Evolutionary conservation across 2,113 vertebrate genomes (phyloP), one percentile per base, ranked within the genome.

Genomic region (Megatriorchis doriae): DNA sequence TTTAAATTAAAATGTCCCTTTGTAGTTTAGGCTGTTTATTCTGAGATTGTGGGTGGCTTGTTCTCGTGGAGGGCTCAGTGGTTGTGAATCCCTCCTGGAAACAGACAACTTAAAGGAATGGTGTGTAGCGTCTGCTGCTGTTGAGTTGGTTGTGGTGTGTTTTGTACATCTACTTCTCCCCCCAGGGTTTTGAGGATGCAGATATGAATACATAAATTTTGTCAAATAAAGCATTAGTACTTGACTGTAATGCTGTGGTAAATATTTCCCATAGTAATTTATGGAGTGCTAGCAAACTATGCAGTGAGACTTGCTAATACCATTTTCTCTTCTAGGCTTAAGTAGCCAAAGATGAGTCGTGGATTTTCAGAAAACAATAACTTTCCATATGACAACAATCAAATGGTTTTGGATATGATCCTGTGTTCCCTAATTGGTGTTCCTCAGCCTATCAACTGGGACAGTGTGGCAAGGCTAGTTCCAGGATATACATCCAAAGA

Each of bases 381-480:
- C 97, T 99, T 99, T 47, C 98, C 99, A 0, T 99, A 98, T 43
- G 99, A 99, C 97, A 99, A 99, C 97, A 99, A 99, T 62, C 98
- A 99, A 81, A 98, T 99, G 98, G 99, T 99, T 62, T 91, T 99
- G 98, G 99, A 99, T 97, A 99, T 99, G 99, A 99, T 99, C 79
- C 98, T 99, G 94, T 99, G 99, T 77, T 99, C 99, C 81, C 98
- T 99, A 36, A 98, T 99, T 82, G 98, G 98, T 34, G 98, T 99
- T 26, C 98, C 99, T 61, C 99, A 99, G 96, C 99, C 99, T 71
- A 99, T 99, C 96, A 99, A 99, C 98, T 99, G 99, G 99, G 99
- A 99, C 96, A 99, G 98, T 11, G 98, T 99, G 59, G 98, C 99
- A 96, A 99, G 99, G 88, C 98, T 99, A 12, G 99, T 99, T 40